Evolutionary conservation across 2,888 invertebrate genomes (phyloP), one percentile per base, ranked within the genome.

Genomic region (Pyrocoelia pectoralis): DNA sequence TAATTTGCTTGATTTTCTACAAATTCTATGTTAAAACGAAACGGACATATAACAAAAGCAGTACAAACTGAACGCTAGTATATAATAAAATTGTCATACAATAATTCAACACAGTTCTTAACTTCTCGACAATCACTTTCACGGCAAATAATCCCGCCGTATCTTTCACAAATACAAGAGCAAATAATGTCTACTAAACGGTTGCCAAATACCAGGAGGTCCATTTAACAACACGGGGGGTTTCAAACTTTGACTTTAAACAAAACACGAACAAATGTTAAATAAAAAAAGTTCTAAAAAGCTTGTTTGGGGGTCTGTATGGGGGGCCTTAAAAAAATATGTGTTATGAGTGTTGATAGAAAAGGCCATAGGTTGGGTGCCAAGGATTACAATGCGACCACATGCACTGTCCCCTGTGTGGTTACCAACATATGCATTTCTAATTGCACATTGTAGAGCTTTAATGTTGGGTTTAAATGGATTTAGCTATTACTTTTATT

Each of bases 251-350:
- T 56, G 67, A 57, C 60, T 67, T 71, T 71, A 71, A 66, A 72
- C 72, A 72, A 72, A 68, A 61, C 55, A 61, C 56, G 60, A 65
- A 56, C 68, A 64, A 65, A 66, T 63, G 55, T 56, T 41, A 48
- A 51, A 52, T 69, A 59, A 55, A 50, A 61, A 67, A 61, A 28
- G 54, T 52, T 56, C 59, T 57, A 57, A 69, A 65, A 65, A 64
- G 63, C 69, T 55, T 68, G 68, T 72, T 70, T 70, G 72, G 70
- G 68, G 72, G 70, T 70, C 70, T 63, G 65, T 66, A 66, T 68
- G 68, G 72, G 72, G 69, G 72, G 72, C 68, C 72, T 61, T n/a
- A 29, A 24, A 56, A 29, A 61, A 48, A 24, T 41, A 38, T 59
- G 52, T 52, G 46, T 58, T 43, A 58, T 43, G 58, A 43, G 65